Percentiles rank a stretch among this genome's conserved stretches.
Conservation (phyloP, 2,888 invertebrate species). For the Rugalucina vietnamica region DNA sequence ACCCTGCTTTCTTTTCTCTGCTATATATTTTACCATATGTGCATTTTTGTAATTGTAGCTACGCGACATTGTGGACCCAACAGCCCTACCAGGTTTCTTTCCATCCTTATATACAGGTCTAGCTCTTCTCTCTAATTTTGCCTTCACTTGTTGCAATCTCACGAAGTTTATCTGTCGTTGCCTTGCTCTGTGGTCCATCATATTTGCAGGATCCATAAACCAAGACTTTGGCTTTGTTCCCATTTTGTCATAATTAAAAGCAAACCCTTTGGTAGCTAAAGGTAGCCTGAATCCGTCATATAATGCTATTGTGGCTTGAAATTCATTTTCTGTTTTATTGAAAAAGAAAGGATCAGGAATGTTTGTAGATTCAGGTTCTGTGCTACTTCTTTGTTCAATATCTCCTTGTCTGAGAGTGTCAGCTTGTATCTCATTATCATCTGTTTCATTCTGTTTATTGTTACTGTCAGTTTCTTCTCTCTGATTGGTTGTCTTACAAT, state of each 20-base stretch:
- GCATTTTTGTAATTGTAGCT: no score
- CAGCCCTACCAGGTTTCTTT: no score
- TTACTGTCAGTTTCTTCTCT: neutral
- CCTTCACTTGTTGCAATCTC: slow-evolving; percentile 10
- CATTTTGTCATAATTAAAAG: slow-evolving; percentile 72
- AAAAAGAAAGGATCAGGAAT: neutral
- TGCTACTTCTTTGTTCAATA: neutral
- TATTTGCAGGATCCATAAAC: slow-evolving; percentile 73
- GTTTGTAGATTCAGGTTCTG: neutral
- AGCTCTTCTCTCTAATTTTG: no score
- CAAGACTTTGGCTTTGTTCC: slow-evolving; percentile 74
- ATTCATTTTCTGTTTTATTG: neutral
- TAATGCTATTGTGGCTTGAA: slow-evolving; percentile 52
- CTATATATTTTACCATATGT: no score
- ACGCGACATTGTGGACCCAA: no score
- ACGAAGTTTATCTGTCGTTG: slow-evolving; percentile 65
- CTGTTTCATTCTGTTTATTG: no score
- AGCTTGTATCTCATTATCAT: neutral
- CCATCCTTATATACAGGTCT: no score
- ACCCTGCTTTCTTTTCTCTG: no score
- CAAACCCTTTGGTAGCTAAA: slow-evolving; percentile 72
- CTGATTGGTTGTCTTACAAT: neutral
- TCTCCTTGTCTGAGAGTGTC: no score
- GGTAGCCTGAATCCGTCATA: slow-evolving; percentile 70
- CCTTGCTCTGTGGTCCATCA: slow-evolving; percentile 63